These are phyloP conservation scores for Saimiri boliviensis DNA, from an alignment of 2,113 vertebrate species.

Conservation along the genomic window DNA sequence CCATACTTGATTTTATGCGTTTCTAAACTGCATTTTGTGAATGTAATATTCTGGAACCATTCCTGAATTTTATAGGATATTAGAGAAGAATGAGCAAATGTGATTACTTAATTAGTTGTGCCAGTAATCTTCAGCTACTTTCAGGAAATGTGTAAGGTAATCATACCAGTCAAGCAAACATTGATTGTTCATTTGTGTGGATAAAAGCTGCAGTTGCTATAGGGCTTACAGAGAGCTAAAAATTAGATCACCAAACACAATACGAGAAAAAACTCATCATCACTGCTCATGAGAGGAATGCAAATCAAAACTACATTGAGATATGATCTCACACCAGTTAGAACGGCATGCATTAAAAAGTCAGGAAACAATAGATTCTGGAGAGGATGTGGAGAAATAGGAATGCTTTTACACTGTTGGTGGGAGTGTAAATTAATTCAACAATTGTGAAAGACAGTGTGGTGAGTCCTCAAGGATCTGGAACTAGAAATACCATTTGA, in stretches of 20 bases:
- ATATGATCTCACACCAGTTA: too few relatives aligned
- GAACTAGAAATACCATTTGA: too few relatives aligned
- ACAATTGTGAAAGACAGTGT: too few relatives aligned
- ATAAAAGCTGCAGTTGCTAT: background rate
- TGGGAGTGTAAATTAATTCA: too few relatives aligned
- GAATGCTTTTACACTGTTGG: too few relatives aligned
- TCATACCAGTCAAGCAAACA: background rate
- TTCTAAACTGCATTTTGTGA: conserved; percentile 24
- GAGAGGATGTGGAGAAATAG: too few relatives aligned
- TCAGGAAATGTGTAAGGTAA: conserved; percentile 4
- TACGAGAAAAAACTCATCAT: too few relatives aligned
- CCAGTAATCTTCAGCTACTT: background rate
- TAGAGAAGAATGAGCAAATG: background rate
- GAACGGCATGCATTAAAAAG: too few relatives aligned
- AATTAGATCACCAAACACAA: background rate
- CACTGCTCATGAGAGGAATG: too few relatives aligned
- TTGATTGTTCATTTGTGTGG: background rate
- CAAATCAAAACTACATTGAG: too few relatives aligned
- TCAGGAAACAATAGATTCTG: too few relatives aligned
- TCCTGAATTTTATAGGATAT: background rate
- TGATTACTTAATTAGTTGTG: conserved; percentile 27
- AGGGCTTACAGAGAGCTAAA: background rate
- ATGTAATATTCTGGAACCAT: background rate
- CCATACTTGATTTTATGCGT: background rate
- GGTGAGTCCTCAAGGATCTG: too few relatives aligned